Evolutionary conservation across 2,888 invertebrate species (phyloP), one percentile per base, ranked within the genome.

Genomic region (Smittia sp.): DNA sequence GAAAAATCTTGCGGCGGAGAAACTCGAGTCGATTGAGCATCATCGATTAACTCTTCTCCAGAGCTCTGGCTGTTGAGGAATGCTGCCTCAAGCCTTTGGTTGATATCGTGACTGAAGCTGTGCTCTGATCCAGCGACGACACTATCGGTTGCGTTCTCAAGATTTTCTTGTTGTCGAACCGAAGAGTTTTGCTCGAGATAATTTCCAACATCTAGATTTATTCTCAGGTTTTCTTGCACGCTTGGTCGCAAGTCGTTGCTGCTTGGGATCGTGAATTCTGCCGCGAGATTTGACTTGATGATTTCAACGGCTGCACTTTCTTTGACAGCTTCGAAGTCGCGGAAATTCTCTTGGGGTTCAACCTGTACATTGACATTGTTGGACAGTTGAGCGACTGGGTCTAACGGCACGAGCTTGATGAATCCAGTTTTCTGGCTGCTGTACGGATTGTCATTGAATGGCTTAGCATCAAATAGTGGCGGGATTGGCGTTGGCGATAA

Each of bases 391-490:
- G 63, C 63, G 9, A 65, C 73, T 1, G 73, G 73, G 15, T 73
- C 73, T 41, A 73, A 15, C 27, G 73, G 73, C 25, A 73, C 73
- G 15, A 73, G 18, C 46, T 73, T 73, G 11, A 73, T 73, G 24
- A 46, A 65, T 22, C 73, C 73, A 15, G 73, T 73, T 13, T 73
- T 24, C 41, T 73, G 65, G 27, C 25, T 73, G n/a, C 25, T 15
- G 15, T 73, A 73, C 22, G 73, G 65, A 73, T 80, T 74, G 2
- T 81, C 80, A 76, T 83, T 80, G 77, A 88, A 89, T 39, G 86
- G 86, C 75, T 86, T 82, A 1, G 88, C 85, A 77, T 86, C 86
- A 78, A 87, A 88, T 73, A 90, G 83, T 13, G 89, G 87, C 3
- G 88, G 87, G 75, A 87, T 78, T 9, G 87, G 86, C 27, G 86